Conservation (phyloP, 2,797 vertebrate genomes). For the Anomalospiza imberbis region DNA sequence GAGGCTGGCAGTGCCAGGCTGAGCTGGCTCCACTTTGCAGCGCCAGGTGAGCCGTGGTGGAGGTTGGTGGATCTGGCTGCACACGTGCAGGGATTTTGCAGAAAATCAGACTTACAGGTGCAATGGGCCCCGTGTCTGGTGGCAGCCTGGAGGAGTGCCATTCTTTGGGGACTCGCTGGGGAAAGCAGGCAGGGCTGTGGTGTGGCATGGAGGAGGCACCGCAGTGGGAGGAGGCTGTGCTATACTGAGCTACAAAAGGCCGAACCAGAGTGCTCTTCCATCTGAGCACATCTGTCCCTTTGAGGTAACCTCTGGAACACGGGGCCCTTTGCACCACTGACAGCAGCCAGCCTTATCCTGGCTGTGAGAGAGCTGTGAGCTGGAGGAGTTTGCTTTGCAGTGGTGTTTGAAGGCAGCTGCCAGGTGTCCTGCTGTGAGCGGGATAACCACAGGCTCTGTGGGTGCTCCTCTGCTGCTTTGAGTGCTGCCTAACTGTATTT, state of each 20-base stretch:
- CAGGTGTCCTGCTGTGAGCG: not conserved
- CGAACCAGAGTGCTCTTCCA: not conserved
- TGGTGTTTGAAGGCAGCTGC: not conserved
- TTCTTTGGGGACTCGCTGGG: not conserved
- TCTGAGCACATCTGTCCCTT: not conserved
- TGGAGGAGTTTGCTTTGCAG: not conserved
- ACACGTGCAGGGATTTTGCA: not conserved
- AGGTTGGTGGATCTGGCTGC: not conserved
- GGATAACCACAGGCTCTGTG: not conserved
- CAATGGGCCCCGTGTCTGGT: accelerated
- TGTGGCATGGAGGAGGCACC: not conserved
- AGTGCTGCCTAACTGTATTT: not conserved
- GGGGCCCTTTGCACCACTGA: accelerated
- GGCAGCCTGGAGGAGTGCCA: not conserved
- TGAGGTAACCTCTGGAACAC: not conserved
- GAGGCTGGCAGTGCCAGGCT: not conserved
- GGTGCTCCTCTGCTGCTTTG: not conserved
- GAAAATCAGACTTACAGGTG: too few relatives aligned
- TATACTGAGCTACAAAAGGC: accelerated
- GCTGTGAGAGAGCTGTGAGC: not conserved
- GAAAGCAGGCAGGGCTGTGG: not conserved
- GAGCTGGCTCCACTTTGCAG: accelerated
- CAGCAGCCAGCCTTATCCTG: not conserved
- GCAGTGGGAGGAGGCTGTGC: not conserved
- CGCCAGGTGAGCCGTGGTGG: accelerated